A percentile compares a stretch with the other conserved stretches of the same genome.
These are phyloP conservation scores for Alethe castanea DNA, from an alignment of 2,113 vertebrate species.

Conservation along the genomic window DNA sequence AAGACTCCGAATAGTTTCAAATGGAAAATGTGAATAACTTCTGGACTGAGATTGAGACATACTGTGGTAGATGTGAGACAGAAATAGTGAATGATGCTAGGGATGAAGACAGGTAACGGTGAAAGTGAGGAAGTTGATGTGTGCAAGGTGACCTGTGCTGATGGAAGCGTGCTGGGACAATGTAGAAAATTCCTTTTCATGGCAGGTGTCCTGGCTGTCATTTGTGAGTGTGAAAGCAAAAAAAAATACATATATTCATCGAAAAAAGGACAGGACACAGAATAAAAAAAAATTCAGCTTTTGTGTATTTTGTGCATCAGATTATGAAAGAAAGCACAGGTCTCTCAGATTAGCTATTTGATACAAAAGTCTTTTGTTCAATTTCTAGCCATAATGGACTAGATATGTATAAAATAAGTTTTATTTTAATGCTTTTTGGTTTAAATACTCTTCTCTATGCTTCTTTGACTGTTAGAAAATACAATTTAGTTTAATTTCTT, in stretches of 20 bases:
- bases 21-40: neutral
- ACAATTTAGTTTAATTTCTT: neutral
- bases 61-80: neutral
- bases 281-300: neutral
- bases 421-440: neutral
- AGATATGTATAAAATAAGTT: neutral
- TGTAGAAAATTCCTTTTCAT: neutral
- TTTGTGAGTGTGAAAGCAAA: neutral
- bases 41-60: neutral
- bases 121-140: neutral
- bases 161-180: neutral
- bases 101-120: neutral
- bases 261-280: neutral
- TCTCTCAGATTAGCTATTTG: neutral
- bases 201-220: neutral
- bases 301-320: neutral
- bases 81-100: neutral
- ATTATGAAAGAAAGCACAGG: neutral
- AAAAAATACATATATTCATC: neutral
- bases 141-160: neutral
- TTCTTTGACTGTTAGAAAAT: neutral
- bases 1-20: neutral
- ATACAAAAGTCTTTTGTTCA: neutral
- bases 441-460: neutral
- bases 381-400: neutral